Evolutionary conservation across 2,888 invertebrate species (phyloP).

Genomic region (Neoscelio sp.): DNA sequence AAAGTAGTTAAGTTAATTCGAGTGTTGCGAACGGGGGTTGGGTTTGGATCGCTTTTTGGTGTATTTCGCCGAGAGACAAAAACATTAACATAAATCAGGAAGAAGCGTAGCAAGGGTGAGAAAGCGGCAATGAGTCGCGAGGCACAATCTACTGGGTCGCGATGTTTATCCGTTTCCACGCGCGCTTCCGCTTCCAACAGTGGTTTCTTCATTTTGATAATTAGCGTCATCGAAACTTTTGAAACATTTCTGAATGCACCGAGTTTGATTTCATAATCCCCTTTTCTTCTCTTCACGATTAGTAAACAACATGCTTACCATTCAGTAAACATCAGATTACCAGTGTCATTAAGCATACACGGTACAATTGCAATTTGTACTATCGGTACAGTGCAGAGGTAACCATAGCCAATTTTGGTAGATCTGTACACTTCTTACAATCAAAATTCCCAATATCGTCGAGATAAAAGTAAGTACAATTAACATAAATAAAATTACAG

Average conservation of each 20-base stretch:
- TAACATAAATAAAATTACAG: too few species aligned
- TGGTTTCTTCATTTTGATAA: conserved; percentile 74
- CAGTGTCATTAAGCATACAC: too few species aligned
- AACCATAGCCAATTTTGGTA: too few species aligned
- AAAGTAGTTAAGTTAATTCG: conserved; percentile 82
- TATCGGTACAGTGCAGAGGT: too few species aligned
- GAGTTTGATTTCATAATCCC: conserved; percentile 41
- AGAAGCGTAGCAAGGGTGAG: conserved; percentile 73
- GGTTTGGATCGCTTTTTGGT: conserved; percentile 80
- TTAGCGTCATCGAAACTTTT: conserved; percentile 77
- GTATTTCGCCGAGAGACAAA: conserved; percentile 82
- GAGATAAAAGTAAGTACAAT: too few species aligned
- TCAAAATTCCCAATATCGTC: too few species aligned
- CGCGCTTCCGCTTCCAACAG: conserved; percentile 30
- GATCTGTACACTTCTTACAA: too few species aligned
- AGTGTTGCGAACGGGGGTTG: conserved; percentile 72
- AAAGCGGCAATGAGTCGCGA: conserved; percentile 72
- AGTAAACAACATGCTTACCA: conserved; percentile 29
- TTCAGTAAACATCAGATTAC: too few species aligned
- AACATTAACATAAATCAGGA: conserved; percentile 83
- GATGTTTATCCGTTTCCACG: conserved; percentile 81
- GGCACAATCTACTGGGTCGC: conserved; percentile 46
- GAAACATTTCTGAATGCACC: conserved; percentile 54
- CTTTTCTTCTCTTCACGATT: conserved; percentile 16
- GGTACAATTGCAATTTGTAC: too few species aligned